Conservation (phyloP, 2,888 invertebrate species). For the Dascillus cervinus region DNA sequence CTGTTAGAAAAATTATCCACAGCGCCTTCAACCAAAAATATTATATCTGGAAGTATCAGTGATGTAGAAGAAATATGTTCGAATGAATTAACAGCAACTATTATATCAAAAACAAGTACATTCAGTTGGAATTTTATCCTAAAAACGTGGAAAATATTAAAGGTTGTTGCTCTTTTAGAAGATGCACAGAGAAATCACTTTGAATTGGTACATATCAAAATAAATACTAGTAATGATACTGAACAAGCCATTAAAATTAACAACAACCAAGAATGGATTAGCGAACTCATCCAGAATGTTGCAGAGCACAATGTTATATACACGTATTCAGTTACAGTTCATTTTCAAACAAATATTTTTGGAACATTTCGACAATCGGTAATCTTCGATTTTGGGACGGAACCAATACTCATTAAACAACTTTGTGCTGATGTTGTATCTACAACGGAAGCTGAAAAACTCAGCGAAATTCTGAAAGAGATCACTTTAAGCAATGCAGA, state of each 20-base stretch:
- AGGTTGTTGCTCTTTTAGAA: conserved; percentile 59
- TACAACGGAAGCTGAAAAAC: conserved; percentile 54
- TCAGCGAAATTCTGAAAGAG: conserved; percentile 56
- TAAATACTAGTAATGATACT: conserved; percentile 11
- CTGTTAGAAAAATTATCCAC: conserved; percentile 57
- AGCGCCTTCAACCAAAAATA: conserved; percentile 52
- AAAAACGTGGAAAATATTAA: conserved; percentile 46
- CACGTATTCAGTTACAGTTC: conserved; percentile 47
- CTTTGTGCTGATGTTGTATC: conserved; percentile 72
- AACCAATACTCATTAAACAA: conserved; percentile 57
- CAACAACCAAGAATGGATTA: conserved; percentile 36
- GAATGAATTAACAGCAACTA: conserved; percentile 52
- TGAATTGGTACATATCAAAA: conserved; percentile 47
- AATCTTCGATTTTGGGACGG: conserved; percentile 64
- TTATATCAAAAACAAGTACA: conserved; percentile 54
- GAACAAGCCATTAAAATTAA: conserved; percentile 25
- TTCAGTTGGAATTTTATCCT: conserved; percentile 56
- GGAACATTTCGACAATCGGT: conserved; percentile 73
- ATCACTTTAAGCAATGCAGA: conserved; percentile 54
- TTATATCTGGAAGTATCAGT: conserved; percentile 56
- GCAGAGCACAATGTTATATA: background rate
- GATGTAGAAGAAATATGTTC: conserved; percentile 52
- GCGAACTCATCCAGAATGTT: background rate
- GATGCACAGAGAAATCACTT: conserved; percentile 64
- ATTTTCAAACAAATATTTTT: conserved; percentile 63